A percentile compares a stretch with the other conserved stretches of the same genome.
These are phyloP conservation scores for Melanogrammus aeglefinus DNA, from an alignment of 2,797 vertebrate genomes.

Conservation along the genomic window DNA sequence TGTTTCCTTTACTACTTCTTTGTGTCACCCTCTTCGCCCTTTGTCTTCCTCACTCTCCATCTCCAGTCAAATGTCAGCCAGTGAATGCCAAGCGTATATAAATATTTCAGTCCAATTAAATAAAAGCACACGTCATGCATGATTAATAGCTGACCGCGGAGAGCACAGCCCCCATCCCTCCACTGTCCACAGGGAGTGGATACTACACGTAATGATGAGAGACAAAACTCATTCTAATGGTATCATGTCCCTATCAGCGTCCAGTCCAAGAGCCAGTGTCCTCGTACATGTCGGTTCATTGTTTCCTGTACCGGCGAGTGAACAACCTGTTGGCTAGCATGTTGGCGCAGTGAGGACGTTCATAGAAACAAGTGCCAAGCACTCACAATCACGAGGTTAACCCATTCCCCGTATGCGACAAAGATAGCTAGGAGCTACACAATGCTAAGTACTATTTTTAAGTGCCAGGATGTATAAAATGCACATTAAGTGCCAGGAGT, in stretches of 20 bases:
- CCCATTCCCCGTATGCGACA: too few relatives aligned
- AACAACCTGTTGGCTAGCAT: not conserved
- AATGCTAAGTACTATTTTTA: too few relatives aligned
- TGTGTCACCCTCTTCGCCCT: not conserved
- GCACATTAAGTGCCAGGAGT: too few relatives aligned
- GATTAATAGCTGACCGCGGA: slow-evolving; percentile 64
- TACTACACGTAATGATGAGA: not conserved
- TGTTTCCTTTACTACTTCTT: slow-evolving; percentile 11
- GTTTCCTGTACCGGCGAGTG: not conserved
- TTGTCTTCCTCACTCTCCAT: slow-evolving; percentile 17
- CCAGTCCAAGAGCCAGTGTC: not conserved
- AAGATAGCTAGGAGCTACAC: too few relatives aligned
- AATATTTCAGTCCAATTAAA: slow-evolving; percentile 79
- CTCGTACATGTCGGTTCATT: not conserved
- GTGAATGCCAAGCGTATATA: slow-evolving; percentile 65
- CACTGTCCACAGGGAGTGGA: not conserved
- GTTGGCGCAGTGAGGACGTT: too few relatives aligned
- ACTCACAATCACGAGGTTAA: too few relatives aligned
- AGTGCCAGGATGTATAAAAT: too few relatives aligned
- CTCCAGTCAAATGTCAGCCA: slow-evolving; percentile 68
- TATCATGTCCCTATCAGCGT: not conserved
- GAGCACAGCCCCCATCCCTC: slow-evolving; percentile 5
- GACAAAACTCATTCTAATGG: not conserved
- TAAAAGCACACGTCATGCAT: slow-evolving; percentile 74
- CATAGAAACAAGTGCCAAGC: too few relatives aligned